phyloP scores from a whole-genome alignment of 2,797 vertebrate genomes.

The Channa striata region DNA sequence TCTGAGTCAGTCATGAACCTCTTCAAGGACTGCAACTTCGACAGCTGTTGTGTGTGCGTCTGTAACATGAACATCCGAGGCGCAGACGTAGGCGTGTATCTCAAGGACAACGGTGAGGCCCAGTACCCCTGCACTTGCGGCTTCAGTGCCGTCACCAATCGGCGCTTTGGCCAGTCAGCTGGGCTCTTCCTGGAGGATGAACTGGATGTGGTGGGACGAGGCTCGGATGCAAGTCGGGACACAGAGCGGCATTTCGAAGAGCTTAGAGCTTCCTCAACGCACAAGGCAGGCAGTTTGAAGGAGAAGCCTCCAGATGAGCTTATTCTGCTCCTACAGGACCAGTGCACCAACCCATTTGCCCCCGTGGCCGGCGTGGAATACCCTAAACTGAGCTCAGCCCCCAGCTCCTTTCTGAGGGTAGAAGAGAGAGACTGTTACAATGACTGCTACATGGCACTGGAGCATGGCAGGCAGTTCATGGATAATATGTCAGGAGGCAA shows the following conservation, averaged over 20 bases:
- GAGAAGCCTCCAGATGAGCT: conserved; percentile 94
- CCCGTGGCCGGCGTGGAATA: conserved; percentile 91
- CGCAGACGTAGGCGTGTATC: conserved; percentile 97
- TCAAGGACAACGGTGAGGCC: conserved; percentile 94
- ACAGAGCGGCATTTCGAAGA: conserved; percentile 94
- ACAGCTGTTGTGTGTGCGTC: conserved; percentile 98
- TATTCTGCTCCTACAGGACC: conserved; percentile 95
- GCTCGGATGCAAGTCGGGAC: conserved; percentile 93
- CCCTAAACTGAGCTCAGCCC: conserved; percentile 56
- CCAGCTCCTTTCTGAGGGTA: conserved; percentile 84
- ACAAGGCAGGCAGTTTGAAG: conserved; percentile 85
- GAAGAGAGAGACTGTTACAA: conserved; percentile 96
- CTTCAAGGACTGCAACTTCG: conserved; percentile 99
- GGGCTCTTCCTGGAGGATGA: conserved; percentile 98
- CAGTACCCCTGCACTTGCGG: conserved; percentile 97
- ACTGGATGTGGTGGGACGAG: conserved; percentile 94
- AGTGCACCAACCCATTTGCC: conserved; percentile 97
- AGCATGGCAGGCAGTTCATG: conserved; percentile 98
- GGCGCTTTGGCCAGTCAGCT: conserved; percentile 95
- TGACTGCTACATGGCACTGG: conserved; percentile 98
- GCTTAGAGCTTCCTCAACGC: conserved; percentile 85
- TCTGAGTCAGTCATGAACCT: conserved; percentile 99
- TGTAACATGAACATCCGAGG: conserved; percentile 99
- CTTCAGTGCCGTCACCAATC: conserved; percentile 98
- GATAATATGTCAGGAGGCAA: conserved; percentile 99